These are phyloP conservation scores for Chanos chanos DNA, from an alignment of 2,797 vertebrate genomes.

Conservation along the genomic window DNA sequence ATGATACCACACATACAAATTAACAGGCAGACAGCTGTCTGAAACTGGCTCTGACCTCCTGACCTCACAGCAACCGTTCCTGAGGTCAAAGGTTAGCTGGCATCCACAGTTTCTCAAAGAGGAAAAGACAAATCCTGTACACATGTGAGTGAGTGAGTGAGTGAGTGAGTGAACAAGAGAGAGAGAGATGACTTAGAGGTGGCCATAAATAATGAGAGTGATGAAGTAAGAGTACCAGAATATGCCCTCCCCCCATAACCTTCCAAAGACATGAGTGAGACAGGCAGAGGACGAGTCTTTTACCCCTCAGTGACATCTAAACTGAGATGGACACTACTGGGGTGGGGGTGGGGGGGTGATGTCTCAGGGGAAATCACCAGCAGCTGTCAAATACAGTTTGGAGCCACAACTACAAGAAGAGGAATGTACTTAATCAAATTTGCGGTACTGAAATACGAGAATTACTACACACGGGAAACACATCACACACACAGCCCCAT, in stretches of 20 bases:
- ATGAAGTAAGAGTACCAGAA: conserved; percentile 17
- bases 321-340: no score
- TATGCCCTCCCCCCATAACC: no score
- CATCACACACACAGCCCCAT: background rate
- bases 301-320: background rate
- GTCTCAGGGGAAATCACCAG: no score
- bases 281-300: background rate
- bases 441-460: no score
- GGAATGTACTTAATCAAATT: no score
- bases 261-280: background rate
- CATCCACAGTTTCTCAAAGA: background rate
- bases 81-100: conserved; percentile 8
- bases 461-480: background rate
- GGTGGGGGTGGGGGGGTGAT: no score
- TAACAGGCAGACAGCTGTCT: background rate
- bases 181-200: background rate
- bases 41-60: background rate
- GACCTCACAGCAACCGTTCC: background rate
- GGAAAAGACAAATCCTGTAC: background rate
- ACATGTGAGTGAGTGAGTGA: background rate
- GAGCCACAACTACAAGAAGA: no score
- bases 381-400: no score
- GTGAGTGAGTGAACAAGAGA: background rate
- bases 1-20: background rate
- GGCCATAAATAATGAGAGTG: conserved; percentile 23